phyloP scores from a whole-genome alignment of 1,140 invertebrate species.

The Drosophila bocki region DNA sequence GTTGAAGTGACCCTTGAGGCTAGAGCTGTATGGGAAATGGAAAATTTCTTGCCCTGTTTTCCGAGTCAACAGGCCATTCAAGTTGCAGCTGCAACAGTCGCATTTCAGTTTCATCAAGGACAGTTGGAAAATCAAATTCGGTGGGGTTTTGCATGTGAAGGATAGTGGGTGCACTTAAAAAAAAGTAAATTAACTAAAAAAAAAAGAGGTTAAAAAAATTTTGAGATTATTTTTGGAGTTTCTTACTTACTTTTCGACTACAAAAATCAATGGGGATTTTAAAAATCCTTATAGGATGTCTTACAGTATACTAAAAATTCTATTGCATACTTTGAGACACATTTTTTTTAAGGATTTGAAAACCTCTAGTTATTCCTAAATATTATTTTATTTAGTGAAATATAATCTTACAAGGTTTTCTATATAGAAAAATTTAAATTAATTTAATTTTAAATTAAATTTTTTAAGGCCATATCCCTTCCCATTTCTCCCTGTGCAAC shows the following conservation, averaged over 20 bases:
- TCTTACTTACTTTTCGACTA: no score
- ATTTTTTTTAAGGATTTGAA: background rate
- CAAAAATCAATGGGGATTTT: background rate
- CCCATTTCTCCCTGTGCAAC: background rate
- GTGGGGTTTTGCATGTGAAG: background rate
- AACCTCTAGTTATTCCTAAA: background rate
- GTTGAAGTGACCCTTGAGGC: conserved; percentile 23
- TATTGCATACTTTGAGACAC: background rate
- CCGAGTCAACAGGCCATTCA: conserved; percentile 15
- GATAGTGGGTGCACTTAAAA: background rate
- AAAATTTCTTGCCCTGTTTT: conserved; percentile 8
- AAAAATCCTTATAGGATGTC: background rate
- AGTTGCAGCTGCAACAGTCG: conserved; percentile 32
- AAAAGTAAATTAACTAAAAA: no score
- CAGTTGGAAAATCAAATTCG: conserved; percentile 17
- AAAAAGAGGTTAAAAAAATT: no score
- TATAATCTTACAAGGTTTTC: background rate
- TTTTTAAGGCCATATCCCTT: no score
- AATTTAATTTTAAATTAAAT: no score
- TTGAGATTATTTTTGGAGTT: no score
- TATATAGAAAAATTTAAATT: background rate
- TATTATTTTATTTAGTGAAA: background rate
- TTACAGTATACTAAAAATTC: background rate
- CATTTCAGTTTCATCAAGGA: conserved; percentile 22
- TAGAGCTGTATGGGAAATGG: background rate